Percentiles rank a stretch among this genome's conserved stretches.
Conservation (phyloP, 2,113 vertebrate species). For the Gambusia affinis region DNA sequence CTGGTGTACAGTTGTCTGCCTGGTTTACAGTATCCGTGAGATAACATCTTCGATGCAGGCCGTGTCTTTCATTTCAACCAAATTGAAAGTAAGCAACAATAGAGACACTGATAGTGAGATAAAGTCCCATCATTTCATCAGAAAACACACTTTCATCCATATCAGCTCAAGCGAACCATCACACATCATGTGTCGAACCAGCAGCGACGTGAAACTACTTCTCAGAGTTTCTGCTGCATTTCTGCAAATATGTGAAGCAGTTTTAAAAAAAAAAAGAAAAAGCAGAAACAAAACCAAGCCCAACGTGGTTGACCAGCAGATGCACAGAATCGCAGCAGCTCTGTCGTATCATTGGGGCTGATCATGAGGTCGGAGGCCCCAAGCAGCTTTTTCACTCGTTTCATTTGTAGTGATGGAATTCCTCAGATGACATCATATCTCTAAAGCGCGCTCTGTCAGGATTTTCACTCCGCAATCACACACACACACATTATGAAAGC, state of each 20-base stretch:
- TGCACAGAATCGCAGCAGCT: slow-evolving; percentile 35
- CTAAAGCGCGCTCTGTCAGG: too few species aligned
- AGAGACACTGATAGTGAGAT: not conserved
- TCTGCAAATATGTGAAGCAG: slow-evolving; percentile 16
- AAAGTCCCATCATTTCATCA: not conserved
- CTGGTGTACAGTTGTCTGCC: not conserved
- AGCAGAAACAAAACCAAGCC: not conserved
- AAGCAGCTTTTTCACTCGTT: not conserved
- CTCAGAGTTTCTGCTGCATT: not conserved
- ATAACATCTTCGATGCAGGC: too few species aligned
- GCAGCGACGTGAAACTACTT: slow-evolving; percentile 9
- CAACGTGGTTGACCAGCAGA: slow-evolving; percentile 26
- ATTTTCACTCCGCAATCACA: not conserved
- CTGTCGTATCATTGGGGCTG: slow-evolving; percentile 16
- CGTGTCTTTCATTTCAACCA: not conserved
- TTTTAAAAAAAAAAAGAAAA: not conserved
- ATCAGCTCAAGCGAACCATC: not conserved
- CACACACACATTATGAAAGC: slow-evolving; percentile 2
- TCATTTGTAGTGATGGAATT: not conserved
- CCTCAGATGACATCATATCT: not conserved
- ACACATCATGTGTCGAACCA: not conserved
- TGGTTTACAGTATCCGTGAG: not conserved
- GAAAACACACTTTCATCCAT: not conserved
- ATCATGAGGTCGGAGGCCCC: slow-evolving; percentile 1
- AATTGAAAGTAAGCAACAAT: not conserved